Base-by-base conservation (phyloP, 2,113 vertebrate species). In the Lathamus discolor region DNA sequence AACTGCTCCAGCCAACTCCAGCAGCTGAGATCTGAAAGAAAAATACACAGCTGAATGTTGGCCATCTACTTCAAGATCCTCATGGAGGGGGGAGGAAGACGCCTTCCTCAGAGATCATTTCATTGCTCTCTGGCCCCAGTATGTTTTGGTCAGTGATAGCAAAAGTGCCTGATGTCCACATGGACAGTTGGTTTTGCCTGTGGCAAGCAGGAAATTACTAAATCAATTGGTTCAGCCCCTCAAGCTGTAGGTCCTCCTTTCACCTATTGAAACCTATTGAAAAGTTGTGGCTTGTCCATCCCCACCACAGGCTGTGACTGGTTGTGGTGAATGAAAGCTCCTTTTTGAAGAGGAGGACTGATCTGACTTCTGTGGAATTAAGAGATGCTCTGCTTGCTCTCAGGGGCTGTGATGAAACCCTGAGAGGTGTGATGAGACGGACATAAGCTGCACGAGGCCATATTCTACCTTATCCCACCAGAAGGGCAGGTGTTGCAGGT, bases 1-100 rank as follows among this genome's bases (percentile, higher is more conserved):
- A 96, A 57, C 77, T 2, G 15, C 87, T 70, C 72, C 93, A 83
- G 89, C 59, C 93, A 80, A 46, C 85, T 37, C 64, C 73, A 48
- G 86, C 62, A 74, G 87, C 84, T 0, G 0, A 74, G 59, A 69
- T 63, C 94, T 88, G 83, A 91, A 96, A 95, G 94, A 96, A 92
- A 93, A 96, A 83, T 5, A 0, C 24, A 10, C 69, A 49, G 74
- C 55, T 25, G 62, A 79, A n/a, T 25, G 73, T 2, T 92, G 87
- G 51, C 55, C 41, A 2, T 33, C 19, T 59, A 7, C 29, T 51
- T 55, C 61, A 46, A 83, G 55, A 55, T 61, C 51, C 46, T 78
- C 61, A 4, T 5, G 43, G 61, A 67, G 76, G 39, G 17, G 62
- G 64, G 29, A 86, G 81, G 49, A 68, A 49, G 59, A 59, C 20